Evolutionary conservation across 1,140 invertebrate species (phyloP).

Genomic region (Drosophila sturtevanti): DNA sequence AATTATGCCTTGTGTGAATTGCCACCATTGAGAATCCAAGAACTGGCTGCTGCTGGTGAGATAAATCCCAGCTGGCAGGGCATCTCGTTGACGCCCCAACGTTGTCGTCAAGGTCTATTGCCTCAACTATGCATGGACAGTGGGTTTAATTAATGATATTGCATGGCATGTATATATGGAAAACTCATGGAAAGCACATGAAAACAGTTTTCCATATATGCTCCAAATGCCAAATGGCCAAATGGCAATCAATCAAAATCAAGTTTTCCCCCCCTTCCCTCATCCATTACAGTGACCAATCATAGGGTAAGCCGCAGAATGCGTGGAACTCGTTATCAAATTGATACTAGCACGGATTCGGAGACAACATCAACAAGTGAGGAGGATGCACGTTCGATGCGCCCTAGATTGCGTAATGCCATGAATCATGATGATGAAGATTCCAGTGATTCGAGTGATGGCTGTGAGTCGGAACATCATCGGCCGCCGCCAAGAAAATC

Average conservation of each 20-base stretch:
- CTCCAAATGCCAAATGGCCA: no score
- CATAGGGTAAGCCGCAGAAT: constrained; percentile 57
- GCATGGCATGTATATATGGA: not conserved
- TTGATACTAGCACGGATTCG: constrained; percentile 74
- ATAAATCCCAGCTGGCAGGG: constrained; percentile 70
- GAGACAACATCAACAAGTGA: constrained; percentile 72
- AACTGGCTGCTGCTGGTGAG: constrained; percentile 52
- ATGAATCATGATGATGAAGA: constrained; percentile 49
- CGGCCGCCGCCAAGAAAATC: constrained; percentile 45
- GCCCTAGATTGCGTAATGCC: constrained; percentile 37
- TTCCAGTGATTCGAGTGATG: constrained; percentile 70
- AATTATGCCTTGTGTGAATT: constrained; percentile 67
- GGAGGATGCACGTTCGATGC: constrained; percentile 44
- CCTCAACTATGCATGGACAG: constrained; percentile 76
- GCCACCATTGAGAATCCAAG: constrained; percentile 63
- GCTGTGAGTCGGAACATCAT: constrained; percentile 75
- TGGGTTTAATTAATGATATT: constrained; percentile 29
- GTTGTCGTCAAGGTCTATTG: constrained; percentile 73
- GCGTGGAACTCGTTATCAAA: constrained; percentile 48
- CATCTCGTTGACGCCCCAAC: constrained; percentile 71
- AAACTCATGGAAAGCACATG: no score
- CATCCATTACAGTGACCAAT: constrained; percentile 47
- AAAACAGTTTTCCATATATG: not conserved
- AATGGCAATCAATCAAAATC: not conserved
- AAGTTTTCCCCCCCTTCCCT: not conserved